Percentiles rank a stretch among this genome's conserved stretches.
These are phyloP conservation scores for Laspeyria flexula DNA, from an alignment of 2,888 invertebrate species.

Conservation along the genomic window DNA sequence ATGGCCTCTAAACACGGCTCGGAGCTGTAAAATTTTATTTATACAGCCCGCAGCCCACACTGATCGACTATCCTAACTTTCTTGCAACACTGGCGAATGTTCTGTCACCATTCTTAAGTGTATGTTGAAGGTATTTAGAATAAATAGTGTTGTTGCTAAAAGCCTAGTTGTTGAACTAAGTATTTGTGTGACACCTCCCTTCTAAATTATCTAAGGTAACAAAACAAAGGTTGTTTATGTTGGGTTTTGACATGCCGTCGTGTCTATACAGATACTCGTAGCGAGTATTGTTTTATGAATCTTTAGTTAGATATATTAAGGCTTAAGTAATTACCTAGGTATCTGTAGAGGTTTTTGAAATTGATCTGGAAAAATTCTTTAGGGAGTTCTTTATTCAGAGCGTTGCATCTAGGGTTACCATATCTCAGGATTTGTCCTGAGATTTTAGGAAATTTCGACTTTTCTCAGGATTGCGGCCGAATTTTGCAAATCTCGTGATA, in stretches of 20 bases:
- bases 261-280: too few species aligned
- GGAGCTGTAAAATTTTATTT: constrained; percentile 55
- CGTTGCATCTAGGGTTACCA: too few species aligned
- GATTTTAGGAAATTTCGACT: too few species aligned
- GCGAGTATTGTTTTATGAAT: background rate
- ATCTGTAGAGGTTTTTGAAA: too few species aligned
- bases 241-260: background rate
- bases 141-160: constrained; percentile 4
- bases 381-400: too few species aligned
- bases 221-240: background rate
- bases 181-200: background rate
- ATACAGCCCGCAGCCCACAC: constrained; percentile 50
- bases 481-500: too few species aligned
- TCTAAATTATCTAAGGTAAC: background rate
- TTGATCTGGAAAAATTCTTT: too few species aligned
- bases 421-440: too few species aligned
- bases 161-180: constrained; percentile 1
- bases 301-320: background rate
- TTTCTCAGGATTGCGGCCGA: too few species aligned
- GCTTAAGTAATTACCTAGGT: too few species aligned
- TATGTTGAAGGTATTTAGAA: constrained; percentile 2
- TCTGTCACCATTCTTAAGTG: constrained; percentile 14
- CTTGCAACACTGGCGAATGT: constrained; percentile 28
- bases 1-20: constrained; percentile 50
- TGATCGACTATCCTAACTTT: constrained; percentile 33